Base-by-base conservation (phyloP, 2,888 invertebrate genomes). In the Athripsodes cinereus region DNA sequence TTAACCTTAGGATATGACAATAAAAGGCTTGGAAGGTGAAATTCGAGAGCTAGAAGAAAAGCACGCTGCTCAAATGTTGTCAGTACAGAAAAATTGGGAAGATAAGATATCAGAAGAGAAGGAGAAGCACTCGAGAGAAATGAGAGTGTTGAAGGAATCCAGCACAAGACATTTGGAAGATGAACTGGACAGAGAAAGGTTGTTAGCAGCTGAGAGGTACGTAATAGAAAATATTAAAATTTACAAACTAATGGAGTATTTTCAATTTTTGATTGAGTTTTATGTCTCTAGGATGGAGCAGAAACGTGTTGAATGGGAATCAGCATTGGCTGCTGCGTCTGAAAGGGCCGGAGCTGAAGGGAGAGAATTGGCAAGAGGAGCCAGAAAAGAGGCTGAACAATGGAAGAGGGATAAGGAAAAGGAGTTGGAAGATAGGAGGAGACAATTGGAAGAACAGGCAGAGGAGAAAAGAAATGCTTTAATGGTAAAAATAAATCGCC, bases 11-110 rank as follows among this genome's bases (percentile, higher is more conserved):
- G 91, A 92, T 69, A 75, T 91, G 67, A 92, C 92, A 2, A 88
- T 92, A 0, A 92, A 90, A 75, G 91, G 92, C 0, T 71, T 93
- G n/a, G 92, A 92, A 71, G 86, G 89, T 0, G 92, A 93, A 70
- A 78, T 93, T 2, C 82, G 88, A 21, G 86, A 84, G 66, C 89
- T 92, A 86, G 85, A 87, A 31, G 82, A 84, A 19, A 78, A 85
- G 1, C 88, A 89, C 68, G 82, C 85, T 67, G 81, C 82, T 55
- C 84, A 86, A 67, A 69, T 86, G 53, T 78, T 81, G 0, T 84
- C 75, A 22, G 10, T 53, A 1, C 63, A 79, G 50, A 76, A 75
- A 68, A 75, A 78, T 74, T 60, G 63, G 6, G 75, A 79, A 66
- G 75, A 76, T 0, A 75, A 76, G 58, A 71, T 72, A 11, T 64